These are phyloP conservation scores for Ficedula albicollis DNA, from an alignment of 2,797 vertebrate genomes.

Conservation along the genomic window DNA sequence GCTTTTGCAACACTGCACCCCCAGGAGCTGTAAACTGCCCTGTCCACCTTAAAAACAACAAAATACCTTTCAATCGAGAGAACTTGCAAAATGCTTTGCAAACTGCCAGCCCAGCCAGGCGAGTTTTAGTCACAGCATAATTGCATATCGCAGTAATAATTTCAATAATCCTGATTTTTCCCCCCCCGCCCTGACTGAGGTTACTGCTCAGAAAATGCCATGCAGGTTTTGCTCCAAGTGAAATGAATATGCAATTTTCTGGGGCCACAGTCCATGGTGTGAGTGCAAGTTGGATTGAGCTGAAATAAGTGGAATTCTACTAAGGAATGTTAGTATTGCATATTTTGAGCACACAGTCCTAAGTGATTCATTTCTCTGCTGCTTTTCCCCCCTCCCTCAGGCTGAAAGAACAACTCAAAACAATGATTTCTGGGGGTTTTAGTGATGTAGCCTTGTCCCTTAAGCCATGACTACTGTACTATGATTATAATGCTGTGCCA, in stretches of 20 bases:
- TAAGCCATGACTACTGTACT: constrained; percentile 23
- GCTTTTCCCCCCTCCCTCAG: neutral
- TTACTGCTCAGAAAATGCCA: neutral
- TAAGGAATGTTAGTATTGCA: neutral
- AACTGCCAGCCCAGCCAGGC: neutral
- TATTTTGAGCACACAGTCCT: neutral
- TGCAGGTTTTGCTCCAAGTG: neutral
- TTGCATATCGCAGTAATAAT: too few species aligned
- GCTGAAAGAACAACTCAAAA: neutral
- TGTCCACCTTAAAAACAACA: neutral
- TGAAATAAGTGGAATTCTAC: neutral
- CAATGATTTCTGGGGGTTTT: neutral
- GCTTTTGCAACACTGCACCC: constrained; percentile 16
- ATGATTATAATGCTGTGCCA: constrained; percentile 13
- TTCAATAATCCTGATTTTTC: neutral
- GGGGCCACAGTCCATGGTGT: neutral
- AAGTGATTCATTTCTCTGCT: neutral
- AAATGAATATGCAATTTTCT: neutral
- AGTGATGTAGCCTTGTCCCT: neutral
- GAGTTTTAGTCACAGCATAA: neutral
- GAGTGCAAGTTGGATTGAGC: neutral
- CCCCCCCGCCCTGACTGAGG: fast-evolving
- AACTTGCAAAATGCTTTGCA: neutral
- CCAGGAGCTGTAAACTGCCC: neutral
- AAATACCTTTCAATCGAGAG: neutral